phyloP scores from a whole-genome alignment of 2,797 vertebrate species.

The Falco novaeseelandiae region DNA sequence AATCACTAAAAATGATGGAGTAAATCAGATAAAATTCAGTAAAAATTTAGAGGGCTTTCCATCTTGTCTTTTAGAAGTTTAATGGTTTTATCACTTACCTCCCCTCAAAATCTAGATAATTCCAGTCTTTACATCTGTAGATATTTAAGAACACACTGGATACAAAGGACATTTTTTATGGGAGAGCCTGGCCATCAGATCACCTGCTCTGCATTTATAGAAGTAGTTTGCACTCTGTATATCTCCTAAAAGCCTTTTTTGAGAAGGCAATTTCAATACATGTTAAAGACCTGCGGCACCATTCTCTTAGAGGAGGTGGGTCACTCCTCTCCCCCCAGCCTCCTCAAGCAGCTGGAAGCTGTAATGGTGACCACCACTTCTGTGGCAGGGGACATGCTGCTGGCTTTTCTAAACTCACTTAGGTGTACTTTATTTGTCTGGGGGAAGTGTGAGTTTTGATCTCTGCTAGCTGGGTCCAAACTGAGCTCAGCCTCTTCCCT shows the following conservation, averaged over 20 bases:
- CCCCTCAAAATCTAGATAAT: not conserved
- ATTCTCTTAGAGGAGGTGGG: not conserved
- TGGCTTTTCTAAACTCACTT: not conserved
- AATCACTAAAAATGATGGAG: not conserved
- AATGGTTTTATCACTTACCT: not conserved
- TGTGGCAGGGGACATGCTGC: not conserved
- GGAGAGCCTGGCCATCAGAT: not conserved
- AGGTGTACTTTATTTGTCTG: not conserved
- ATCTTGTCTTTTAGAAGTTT: not conserved
- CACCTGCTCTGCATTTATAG: not conserved
- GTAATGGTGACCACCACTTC: not conserved
- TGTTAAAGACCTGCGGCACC: not conserved
- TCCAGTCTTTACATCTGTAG: not conserved
- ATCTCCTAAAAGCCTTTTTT: not conserved
- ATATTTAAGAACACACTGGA: not conserved
- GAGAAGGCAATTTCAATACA: not conserved
- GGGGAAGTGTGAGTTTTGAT: not conserved
- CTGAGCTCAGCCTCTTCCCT: not conserved
- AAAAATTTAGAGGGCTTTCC: not conserved
- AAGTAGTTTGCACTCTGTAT: not conserved
- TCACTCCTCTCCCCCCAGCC: not conserved
- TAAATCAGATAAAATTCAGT: not conserved
- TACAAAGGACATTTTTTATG: not conserved
- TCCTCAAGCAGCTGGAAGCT: not conserved
- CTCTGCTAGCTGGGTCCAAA: not conserved